phyloP scores from a whole-genome alignment of 2,113 vertebrate species.

The Podarcis muralis region DNA sequence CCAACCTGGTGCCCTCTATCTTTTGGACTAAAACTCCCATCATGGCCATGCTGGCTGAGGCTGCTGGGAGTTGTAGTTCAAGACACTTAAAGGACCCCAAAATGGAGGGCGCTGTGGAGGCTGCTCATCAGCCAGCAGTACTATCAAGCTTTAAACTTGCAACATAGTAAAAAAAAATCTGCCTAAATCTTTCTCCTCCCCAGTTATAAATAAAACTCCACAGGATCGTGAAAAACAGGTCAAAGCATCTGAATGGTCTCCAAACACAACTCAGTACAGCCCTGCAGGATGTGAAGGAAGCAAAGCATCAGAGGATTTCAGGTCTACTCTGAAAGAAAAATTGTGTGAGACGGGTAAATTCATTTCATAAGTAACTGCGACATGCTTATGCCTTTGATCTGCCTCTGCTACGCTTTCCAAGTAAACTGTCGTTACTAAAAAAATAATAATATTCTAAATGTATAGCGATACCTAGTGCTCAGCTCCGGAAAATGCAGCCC shows the following conservation, averaged over 20 bases:
- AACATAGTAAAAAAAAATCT: not conserved
- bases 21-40: no score
- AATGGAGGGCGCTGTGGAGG: not conserved
- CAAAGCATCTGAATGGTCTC: no score
- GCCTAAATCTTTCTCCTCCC: not conserved
- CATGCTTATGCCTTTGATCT: not conserved
- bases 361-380: not conserved
- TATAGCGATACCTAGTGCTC: not conserved
- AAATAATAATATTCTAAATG: not conserved
- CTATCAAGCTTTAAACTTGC: not conserved
- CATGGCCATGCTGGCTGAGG: no score
- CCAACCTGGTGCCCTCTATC: no score
- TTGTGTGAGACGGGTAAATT: slow-evolving; percentile 3
- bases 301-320: not conserved
- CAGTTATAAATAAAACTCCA: not conserved
- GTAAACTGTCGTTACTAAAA: not conserved
- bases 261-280: no score
- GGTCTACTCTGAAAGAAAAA: not conserved
- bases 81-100: not conserved
- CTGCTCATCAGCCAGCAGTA: not conserved
- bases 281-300: not conserved
- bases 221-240: not conserved
- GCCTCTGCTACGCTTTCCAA: not conserved
- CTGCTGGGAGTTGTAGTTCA: not conserved
- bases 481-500: not conserved